phyloP scores from a whole-genome alignment of 2,888 invertebrate species.

The Parascotia fuliginaria region DNA sequence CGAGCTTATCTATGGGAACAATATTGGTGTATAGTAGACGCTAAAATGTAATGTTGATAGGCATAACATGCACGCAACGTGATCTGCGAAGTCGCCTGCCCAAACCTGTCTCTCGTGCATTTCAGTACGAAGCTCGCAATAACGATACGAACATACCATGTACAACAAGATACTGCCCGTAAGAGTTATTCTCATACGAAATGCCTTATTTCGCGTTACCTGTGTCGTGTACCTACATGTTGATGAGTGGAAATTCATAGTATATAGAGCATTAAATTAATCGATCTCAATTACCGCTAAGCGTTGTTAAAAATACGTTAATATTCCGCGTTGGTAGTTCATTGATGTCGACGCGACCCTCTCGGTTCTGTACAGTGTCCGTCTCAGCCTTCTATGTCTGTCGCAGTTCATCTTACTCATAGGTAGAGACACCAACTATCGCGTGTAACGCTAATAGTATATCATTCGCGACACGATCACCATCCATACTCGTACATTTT shows the following conservation, averaged over 20 bases:
- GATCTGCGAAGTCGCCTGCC: conserved; percentile 32
- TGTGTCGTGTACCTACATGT: conserved; percentile 78
- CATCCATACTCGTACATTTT: conserved; percentile 58
- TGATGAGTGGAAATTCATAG: conserved; percentile 71
- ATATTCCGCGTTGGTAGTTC: conserved; percentile 53
- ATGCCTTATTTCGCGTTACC: conserved; percentile 85
- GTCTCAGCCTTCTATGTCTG: conserved; percentile 58
- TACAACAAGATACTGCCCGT: conserved; percentile 55
- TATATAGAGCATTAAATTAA: conserved; percentile 77
- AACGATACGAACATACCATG: conserved; percentile 34
- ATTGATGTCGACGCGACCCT: conserved; percentile 32
- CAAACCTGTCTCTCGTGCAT: conserved; percentile 52
- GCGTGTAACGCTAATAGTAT: conserved; percentile 38
- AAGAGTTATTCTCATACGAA: conserved; percentile 61
- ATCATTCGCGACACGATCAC: conserved; percentile 54
- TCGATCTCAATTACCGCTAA: conserved; percentile 83
- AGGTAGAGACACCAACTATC: conserved; percentile 46
- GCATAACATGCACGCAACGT: conserved; percentile 63
- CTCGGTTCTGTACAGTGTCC: conserved; percentile 55
- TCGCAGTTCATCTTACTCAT: conserved; percentile 25
- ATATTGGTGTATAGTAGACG: conserved; percentile 72
- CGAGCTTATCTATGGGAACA: conserved; percentile 83
- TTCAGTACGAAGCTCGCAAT: conserved; percentile 37
- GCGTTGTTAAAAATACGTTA: conserved; percentile 71
- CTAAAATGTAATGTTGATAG: conserved; percentile 56